These are phyloP conservation scores for Diorhabda carinulata DNA, from an alignment of 1,140 invertebrate genomes.

Conservation along the genomic window DNA sequence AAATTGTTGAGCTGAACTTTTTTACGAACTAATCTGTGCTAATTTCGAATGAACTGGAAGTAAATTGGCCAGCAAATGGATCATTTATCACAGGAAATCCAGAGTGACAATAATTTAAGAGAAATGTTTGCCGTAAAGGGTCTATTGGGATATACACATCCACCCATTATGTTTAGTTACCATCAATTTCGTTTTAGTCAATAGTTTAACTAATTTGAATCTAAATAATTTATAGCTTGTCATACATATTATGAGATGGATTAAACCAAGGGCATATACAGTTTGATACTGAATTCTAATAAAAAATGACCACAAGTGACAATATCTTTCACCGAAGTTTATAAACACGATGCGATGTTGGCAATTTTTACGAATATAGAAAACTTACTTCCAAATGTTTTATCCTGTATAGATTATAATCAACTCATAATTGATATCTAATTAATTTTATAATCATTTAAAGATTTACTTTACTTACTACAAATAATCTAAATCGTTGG, in stretches of 20 bases:
- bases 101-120: slow-evolving; percentile 2
- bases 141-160: not conserved
- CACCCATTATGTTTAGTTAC: not conserved
- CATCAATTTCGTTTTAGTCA: slow-evolving; percentile 2
- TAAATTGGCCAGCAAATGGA: not conserved
- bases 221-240: not conserved
- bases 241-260: not conserved
- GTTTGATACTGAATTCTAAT: no score
- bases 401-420: no score
- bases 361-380: no score
- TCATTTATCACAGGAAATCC: not conserved
- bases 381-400: no score
- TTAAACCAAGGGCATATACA: not conserved
- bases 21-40: not conserved
- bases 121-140: not conserved
- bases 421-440: no score
- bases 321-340: no score
- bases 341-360: no score
- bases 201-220: not conserved
- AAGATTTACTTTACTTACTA: no score
- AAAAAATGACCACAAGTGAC: no score
- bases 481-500: no score
- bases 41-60: not conserved
- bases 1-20: not conserved
- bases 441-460: no score